Conservation (phyloP, 2,113 vertebrate genomes). For the Ginglymostoma cirratum region DNA sequence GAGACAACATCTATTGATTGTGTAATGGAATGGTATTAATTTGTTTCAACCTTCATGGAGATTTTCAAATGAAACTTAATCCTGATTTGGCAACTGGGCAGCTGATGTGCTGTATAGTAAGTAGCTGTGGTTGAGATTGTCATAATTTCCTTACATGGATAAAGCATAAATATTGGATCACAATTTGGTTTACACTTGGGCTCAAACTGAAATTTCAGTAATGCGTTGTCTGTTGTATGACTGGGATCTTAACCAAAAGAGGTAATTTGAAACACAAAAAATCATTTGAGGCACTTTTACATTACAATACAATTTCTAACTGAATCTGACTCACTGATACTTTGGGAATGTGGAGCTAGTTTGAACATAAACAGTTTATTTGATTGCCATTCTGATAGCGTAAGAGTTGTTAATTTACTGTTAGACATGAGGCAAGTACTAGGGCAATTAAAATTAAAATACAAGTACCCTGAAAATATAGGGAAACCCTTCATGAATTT, state of each 20-base stretch:
- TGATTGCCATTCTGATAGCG: not conserved
- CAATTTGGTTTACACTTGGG: not conserved
- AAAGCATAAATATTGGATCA: not conserved
- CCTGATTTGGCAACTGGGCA: not conserved
- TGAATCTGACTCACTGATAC: not conserved
- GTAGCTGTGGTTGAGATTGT: not conserved
- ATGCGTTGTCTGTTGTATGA: not conserved
- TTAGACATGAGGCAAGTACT: not conserved
- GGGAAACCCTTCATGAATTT: not conserved
- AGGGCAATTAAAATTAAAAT: not conserved
- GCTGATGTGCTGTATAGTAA: not conserved
- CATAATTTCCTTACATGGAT: not conserved
- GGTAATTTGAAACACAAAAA: not conserved
- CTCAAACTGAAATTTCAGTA: constrained; percentile 8
- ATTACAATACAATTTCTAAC: not conserved
- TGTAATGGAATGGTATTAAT: not conserved
- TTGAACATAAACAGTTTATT: not conserved
- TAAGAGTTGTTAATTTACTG: not conserved
- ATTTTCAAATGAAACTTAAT: not conserved
- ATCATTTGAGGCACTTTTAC: too few relatives aligned
- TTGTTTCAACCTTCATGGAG: not conserved
- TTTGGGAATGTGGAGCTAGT: not conserved
- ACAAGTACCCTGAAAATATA: not conserved
- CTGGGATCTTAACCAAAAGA: constrained; percentile 1
- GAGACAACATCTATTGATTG: not conserved